These are phyloP conservation scores for Gila orcuttii DNA, from an alignment of 2,113 vertebrate species.

Conservation along the genomic window DNA sequence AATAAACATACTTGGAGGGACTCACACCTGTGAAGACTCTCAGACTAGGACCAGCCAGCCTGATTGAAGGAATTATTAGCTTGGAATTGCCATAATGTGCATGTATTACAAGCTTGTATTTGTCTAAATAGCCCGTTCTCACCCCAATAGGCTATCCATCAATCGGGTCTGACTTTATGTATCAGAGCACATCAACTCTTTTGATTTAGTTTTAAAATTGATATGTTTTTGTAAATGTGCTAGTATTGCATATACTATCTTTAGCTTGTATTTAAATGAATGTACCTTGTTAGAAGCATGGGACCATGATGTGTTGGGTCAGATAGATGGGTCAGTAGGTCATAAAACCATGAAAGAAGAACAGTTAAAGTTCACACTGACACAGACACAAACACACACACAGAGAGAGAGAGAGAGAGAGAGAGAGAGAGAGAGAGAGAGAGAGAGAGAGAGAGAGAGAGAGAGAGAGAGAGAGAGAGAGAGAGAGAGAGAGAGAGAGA, in stretches of 20 bases:
- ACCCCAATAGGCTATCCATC: neutral
- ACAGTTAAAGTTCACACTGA: slow-evolving; percentile 9
- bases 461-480: no score
- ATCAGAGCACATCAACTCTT: neutral
- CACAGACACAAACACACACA: neutral
- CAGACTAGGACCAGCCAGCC: slow-evolving; percentile 24
- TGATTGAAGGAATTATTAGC: slow-evolving; percentile 37
- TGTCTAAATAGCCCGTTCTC: no score
- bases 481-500: neutral
- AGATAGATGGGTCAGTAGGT: slow-evolving; percentile 17
- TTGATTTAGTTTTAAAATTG: neutral
- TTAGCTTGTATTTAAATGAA: neutral
- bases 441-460: neutral
- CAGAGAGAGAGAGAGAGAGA: no score
- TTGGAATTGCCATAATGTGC: slow-evolving; percentile 1
- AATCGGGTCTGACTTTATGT: neutral
- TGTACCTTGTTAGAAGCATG: neutral
- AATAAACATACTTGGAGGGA: slow-evolving; percentile 44
- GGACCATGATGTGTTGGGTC: neutral
- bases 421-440: no score
- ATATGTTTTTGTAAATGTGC: neutral
- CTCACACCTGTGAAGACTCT: slow-evolving; percentile 32
- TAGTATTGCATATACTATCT: neutral
- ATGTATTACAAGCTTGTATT: slow-evolving; percentile 5
- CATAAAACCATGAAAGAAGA: slow-evolving; percentile 6